These are phyloP conservation scores for Ochotona princeps DNA, from an alignment of 2,113 vertebrate species.

Conservation along the genomic window DNA sequence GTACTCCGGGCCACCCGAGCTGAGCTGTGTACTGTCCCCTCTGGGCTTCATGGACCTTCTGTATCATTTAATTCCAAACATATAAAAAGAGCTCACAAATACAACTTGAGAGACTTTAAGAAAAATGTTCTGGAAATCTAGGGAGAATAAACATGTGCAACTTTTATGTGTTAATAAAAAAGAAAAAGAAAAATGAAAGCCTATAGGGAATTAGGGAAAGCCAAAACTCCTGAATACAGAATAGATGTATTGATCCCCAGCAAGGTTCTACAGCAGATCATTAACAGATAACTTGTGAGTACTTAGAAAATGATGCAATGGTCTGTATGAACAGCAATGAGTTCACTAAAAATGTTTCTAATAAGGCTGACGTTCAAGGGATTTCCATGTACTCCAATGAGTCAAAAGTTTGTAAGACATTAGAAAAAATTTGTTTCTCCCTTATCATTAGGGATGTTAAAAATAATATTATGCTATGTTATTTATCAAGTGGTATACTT, in stretches of 20 bases:
- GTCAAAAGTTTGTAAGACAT: conserved; percentile 17
- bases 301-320: neutral
- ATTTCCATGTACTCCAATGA: neutral
- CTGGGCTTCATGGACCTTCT: neutral
- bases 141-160: neutral
- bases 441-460: neutral
- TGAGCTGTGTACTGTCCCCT: too few species aligned
- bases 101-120: neutral
- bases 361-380: neutral
- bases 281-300: neutral
- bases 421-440: conserved; percentile 20
- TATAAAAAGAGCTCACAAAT: neutral
- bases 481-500: conserved; percentile 24
- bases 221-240: neutral
- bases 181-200: neutral
- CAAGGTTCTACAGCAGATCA: neutral
- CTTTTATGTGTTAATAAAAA: too few species aligned
- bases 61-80: conserved; percentile 20
- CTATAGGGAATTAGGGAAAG: conserved; percentile 12
- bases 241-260: neutral
- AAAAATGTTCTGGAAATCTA: neutral
- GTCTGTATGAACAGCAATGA: neutral
- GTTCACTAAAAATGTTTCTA: neutral
- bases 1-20: too few species aligned
- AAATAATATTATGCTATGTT: neutral